These are phyloP conservation scores for Caerostris darwini DNA, from an alignment of 1,140 invertebrate species.

Conservation along the genomic window DNA sequence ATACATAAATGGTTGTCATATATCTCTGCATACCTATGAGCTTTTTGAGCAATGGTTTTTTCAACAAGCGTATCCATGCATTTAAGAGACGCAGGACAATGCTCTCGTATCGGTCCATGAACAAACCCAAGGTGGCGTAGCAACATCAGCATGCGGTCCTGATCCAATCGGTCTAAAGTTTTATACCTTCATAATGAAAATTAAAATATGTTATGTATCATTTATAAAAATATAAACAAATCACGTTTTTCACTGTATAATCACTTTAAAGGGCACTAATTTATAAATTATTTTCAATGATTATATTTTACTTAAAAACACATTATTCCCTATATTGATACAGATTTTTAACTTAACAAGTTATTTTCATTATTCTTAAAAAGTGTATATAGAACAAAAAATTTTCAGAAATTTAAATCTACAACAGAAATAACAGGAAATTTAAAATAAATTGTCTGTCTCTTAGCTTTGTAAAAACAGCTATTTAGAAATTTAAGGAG, in stretches of 20 bases:
- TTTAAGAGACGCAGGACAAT: constrained; percentile 91
- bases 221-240: not conserved
- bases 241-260: not conserved
- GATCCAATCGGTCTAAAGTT: constrained; percentile 94
- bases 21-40: constrained; percentile 76
- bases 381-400: too few species aligned
- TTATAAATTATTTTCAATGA: not conserved
- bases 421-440: too few species aligned
- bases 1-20: not conserved
- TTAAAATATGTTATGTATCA: not conserved
- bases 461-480: too few species aligned
- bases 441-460: too few species aligned
- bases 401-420: too few species aligned
- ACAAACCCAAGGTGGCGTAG: constrained; percentile 98
- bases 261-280: not conserved
- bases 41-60: constrained; percentile 78
- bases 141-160: constrained; percentile 95
- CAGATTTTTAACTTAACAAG: too few species aligned
- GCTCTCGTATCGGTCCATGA: constrained; percentile 95
- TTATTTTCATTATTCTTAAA: too few species aligned
- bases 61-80: constrained; percentile 94
- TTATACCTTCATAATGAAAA: constrained; percentile 87
- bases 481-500: too few species aligned
- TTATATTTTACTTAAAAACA: too few species aligned
- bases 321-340: too few species aligned